Evolutionary conservation across 2,113 vertebrate genomes (phyloP).

Genomic region (Athene cunicularia): DNA sequence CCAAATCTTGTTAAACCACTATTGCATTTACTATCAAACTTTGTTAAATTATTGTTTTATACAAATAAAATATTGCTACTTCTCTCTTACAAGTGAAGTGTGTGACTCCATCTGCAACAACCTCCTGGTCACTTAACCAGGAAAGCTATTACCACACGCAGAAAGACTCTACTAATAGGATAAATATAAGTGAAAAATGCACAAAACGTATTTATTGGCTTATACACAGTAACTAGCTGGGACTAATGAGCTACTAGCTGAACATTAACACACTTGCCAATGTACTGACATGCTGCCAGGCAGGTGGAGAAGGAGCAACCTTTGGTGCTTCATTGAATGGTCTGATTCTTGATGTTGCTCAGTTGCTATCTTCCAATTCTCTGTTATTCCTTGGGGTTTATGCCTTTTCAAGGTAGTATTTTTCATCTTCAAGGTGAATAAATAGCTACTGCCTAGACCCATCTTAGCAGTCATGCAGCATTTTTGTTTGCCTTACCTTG

Average conservation of each 20-base stretch:
- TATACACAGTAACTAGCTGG: not conserved
- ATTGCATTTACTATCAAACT: too few relatives aligned
- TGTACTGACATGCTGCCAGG: not conserved
- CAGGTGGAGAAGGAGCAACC: not conserved
- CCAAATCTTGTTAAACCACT: too few relatives aligned
- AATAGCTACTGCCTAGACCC: not conserved
- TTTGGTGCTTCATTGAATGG: not conserved
- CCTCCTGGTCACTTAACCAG: not conserved
- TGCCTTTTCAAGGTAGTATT: not conserved
- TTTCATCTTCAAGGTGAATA: not conserved
- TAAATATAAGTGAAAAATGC: not conserved
- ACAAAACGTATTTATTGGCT: not conserved
- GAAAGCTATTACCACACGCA: not conserved
- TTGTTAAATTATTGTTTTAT: too few relatives aligned
- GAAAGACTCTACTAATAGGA: not conserved
- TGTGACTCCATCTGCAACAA: too few relatives aligned
- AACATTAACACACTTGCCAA: not conserved
- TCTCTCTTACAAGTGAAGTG: too few relatives aligned
- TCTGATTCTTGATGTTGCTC: not conserved
- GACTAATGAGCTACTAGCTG: not conserved
- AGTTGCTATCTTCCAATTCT: not conserved
- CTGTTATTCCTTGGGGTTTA: not conserved
- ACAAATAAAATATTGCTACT: too few relatives aligned
- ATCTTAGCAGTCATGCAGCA: not conserved
- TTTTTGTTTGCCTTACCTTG: not conserved